Base-by-base conservation (phyloP, 1,140 invertebrate genomes). In the Ips nitidus region DNA sequence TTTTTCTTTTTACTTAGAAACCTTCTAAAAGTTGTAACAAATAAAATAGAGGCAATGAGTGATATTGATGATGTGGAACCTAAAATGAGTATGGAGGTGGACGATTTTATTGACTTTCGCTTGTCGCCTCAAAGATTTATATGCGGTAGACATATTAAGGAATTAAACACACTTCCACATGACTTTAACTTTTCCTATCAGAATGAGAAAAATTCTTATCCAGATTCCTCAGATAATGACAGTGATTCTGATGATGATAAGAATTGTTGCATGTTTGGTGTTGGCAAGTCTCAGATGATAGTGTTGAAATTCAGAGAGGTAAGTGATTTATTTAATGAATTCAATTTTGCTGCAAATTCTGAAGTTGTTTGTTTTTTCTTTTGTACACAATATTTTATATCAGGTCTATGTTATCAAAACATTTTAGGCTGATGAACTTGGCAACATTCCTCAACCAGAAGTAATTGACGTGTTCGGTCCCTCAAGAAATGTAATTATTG, bases 141-240 rank as follows among this genome's bases (percentile, higher is more conserved):
- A 36, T 74, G 73, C 40, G 8, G 47, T 7, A 71, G 58, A 66
- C 73, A 74, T 43, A 52, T 71, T 36, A 59, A 62, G 43, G 70
- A 74, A 43, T 41, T 74, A 6, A 63, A 61, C 5, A 70, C 42
- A 37, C 42, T 73, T 7, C 67, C 72, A 8, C 42, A 50, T 39
- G 55, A 63, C 39, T 69, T 73, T 45, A 71, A 71, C n/a, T 71
- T 73, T 47, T 73, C 69, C 45, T 61, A 69, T 8, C 53, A 61
- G 22, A 65, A 69, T 53, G 65, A 73, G 55, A 63, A 70, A 38
- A 69, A 67, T 4, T 71, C 71, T 55, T 58, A 68, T 65, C 64
- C 71, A 63, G 60, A 55, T 63, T 63, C 67, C 0, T 69, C 67
- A 1, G 57, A 62, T 57, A 22, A 56, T 41, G 66, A 70, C 40